These are phyloP conservation scores for Vespertilio murinus DNA, from an alignment of 2,797 vertebrate species.

Conservation along the genomic window DNA sequence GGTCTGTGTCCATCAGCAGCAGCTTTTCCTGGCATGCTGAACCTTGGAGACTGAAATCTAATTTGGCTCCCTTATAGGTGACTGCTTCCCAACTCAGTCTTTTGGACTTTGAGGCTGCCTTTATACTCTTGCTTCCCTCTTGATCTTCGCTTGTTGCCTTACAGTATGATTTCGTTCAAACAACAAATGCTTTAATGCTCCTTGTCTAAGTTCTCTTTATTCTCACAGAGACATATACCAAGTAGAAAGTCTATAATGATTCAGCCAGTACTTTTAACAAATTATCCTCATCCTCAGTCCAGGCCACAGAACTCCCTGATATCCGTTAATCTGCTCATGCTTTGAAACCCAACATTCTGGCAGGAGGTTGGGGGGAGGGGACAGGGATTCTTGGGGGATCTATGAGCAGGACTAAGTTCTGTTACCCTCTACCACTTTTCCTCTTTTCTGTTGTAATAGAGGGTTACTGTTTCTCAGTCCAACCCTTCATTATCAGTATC, in stretches of 20 bases:
- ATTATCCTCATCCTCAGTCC: background rate
- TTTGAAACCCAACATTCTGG: slow-evolving; percentile 65
- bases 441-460: background rate
- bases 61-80: background rate
- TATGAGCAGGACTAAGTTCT: slow-evolving; percentile 12
- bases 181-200: background rate
- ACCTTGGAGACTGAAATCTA: background rate
- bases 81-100: background rate
- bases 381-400: background rate
- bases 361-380: slow-evolving; percentile 16
- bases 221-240: background rate
- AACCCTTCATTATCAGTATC: background rate
- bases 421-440: background rate
- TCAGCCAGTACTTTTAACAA: background rate
- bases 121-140: background rate
- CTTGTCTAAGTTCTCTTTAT: slow-evolving; percentile 14
- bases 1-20: background rate
- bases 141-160: background rate
- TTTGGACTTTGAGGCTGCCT: background rate
- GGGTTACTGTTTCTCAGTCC: background rate
- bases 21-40: background rate
- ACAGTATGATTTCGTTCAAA: background rate
- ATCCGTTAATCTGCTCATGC: slow-evolving; percentile 57
- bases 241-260: background rate
- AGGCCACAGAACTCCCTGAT: background rate